Conservation (phyloP, 2,888 invertebrate species). For the Drosophila trichaetosa region DNA sequence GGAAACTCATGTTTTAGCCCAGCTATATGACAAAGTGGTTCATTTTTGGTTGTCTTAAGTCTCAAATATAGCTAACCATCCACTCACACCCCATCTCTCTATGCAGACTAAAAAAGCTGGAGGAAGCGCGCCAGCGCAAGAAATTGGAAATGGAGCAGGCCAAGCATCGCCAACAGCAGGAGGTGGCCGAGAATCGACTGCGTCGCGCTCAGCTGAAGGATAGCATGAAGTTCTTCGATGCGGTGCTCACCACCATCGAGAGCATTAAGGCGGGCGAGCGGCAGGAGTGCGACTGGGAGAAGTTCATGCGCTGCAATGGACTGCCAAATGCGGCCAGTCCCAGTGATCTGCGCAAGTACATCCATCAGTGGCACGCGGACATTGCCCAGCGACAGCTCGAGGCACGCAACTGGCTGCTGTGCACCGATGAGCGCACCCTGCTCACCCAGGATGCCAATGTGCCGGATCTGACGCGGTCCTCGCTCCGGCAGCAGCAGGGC, state of each 20-base stretch:
- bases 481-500: constrained; percentile 81
- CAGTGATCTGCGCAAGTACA: constrained; percentile 84
- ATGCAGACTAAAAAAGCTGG: constrained; percentile 82
- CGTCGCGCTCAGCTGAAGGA: constrained; percentile 82
- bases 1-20: neutral
- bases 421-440: constrained; percentile 83
- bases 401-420: constrained; percentile 84
- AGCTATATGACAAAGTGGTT: neutral
- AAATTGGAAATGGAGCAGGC: constrained; percentile 84
- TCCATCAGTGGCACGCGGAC: constrained; percentile 84
- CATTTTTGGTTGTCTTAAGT: neutral
- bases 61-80: neutral
- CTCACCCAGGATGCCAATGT: constrained; percentile 83
- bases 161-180: constrained; percentile 82
- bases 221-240: constrained; percentile 82
- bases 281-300: constrained; percentile 83
- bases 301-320: constrained; percentile 85
- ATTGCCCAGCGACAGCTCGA: constrained; percentile 70
- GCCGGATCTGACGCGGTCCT: constrained; percentile 79
- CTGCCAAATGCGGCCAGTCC: constrained; percentile 84
- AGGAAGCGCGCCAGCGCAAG: constrained; percentile 84
- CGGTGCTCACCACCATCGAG: constrained; percentile 77
- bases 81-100: neutral
- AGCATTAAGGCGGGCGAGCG: constrained; percentile 78
- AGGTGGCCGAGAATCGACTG: constrained; percentile 83